phyloP scores from a whole-genome alignment of 2,113 vertebrate species.

The Datnioides undecimradiatus region DNA sequence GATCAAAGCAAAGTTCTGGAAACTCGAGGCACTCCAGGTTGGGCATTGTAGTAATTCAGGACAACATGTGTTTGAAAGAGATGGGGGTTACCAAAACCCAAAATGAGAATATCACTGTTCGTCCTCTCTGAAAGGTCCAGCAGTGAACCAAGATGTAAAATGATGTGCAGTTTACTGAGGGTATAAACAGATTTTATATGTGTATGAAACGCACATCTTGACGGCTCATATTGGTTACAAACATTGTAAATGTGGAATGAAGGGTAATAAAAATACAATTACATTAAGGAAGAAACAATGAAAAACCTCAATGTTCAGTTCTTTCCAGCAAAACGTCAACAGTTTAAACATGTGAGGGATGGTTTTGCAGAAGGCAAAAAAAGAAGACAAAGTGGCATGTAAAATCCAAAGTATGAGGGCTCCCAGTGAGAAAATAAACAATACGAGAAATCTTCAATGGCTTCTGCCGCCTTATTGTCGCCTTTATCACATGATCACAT shows the following conservation, averaged over 20 bases:
- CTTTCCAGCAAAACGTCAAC: conserved; percentile 40
- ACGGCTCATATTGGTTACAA: conserved; percentile 37
- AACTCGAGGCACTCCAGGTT: conserved; percentile 34
- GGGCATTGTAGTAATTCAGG: conserved; percentile 46
- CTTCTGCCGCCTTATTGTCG: conserved; percentile 58
- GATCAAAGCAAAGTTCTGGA: conserved; percentile 55
- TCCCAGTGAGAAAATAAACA: conserved; percentile 67
- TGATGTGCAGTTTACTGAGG: conserved; percentile 41
- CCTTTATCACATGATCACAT: conserved; percentile 70
- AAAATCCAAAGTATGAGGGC: conserved; percentile 51
- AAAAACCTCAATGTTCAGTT: conserved; percentile 29
- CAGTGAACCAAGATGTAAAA: conserved; percentile 24
- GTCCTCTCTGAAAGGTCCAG: conserved; percentile 4
- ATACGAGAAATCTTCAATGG: conserved; percentile 24
- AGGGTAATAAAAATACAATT: conserved; percentile 41
- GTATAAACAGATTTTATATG: conserved; percentile 54
- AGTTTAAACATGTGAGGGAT: conserved; percentile 30
- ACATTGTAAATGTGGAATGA: conserved; percentile 40
- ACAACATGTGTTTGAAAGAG: conserved; percentile 41
- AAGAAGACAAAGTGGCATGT: background rate
- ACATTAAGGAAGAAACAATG: conserved; percentile 25
- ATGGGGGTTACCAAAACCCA: conserved; percentile 18
- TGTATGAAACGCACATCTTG: conserved; percentile 31
- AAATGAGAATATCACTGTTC: conserved; percentile 31
- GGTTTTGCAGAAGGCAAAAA: conserved; percentile 2